Base-by-base conservation (phyloP, 1,140 invertebrate genomes). In the Solen grandis region DNA sequence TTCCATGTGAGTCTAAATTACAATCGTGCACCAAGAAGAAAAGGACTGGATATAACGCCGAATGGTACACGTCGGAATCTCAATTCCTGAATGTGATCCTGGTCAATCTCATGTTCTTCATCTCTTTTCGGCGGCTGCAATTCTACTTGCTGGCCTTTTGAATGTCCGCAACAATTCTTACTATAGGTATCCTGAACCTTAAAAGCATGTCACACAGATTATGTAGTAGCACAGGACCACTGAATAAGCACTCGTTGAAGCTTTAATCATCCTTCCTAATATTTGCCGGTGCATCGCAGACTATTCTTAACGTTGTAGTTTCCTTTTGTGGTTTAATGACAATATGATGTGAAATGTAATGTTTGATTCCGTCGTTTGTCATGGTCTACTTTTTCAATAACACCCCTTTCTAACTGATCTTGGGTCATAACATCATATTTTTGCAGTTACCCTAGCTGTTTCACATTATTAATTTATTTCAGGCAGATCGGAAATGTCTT, bases 321-420 rank as follows among this genome's bases (percentile, higher is more conserved):
- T 5, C 3, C 13, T 36, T 59, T 31, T 59, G 2, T 4, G 55
- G 29, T n/a, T 25, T 72, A 2, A 72, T 57, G 0, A 72, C 52
- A 14, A 57, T 52, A 54, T 72, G 52, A 31, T 72, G 68, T 55
- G 68, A 52, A 31, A 72, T 31, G n/a, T 72, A 72, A n/a, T 72
- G 50, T 57, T 33, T 33, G 10, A 46, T 5, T 8, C 65, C 65
- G 27, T 46, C 38, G 22, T 4, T n/a, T 13, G n/a, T 5, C 5
- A 19, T 41, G 5, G 33, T 69, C 46, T 22, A 69, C 46, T 31
- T 33, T 14, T 69, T 69, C 66, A 72, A 66, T 74, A 10, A 75
- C 66, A 10, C 31, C 82, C 27, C 59, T 73, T 5, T 83, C 14
- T 13, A 73, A 25, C 35, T 83, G 82, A 35, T 78, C 75, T 50